Conservation (phyloP, 2,888 invertebrate species). For the Thalpophila matura region DNA sequence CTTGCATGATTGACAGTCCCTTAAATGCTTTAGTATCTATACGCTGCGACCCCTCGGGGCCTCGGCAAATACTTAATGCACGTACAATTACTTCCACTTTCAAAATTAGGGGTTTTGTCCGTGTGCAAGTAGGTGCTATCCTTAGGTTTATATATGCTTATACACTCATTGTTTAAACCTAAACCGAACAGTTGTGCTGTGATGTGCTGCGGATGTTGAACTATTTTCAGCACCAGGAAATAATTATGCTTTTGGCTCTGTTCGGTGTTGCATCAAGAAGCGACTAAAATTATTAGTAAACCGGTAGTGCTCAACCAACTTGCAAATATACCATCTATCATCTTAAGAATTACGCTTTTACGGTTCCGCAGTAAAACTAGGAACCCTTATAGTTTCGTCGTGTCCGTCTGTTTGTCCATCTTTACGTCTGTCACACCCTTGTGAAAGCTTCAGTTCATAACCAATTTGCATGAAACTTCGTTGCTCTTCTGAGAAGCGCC, state of each 20-base stretch:
- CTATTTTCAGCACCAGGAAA: slow-evolving; percentile 43
- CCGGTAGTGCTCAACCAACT: slow-evolving; percentile 24
- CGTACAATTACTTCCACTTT: slow-evolving; percentile 7
- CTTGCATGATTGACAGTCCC: slow-evolving; percentile 24
- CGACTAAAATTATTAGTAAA: slow-evolving; percentile 17
- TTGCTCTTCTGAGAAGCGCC: too few species aligned
- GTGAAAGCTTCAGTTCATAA: too few species aligned
- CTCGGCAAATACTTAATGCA: neutral
- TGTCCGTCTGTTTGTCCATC: too few species aligned
- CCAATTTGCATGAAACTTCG: too few species aligned
- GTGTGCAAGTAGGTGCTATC: neutral
- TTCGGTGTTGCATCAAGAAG: slow-evolving; percentile 2
- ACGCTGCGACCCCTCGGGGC: slow-evolving; percentile 8
- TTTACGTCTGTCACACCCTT: too few species aligned
- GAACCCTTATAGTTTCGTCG: too few species aligned
- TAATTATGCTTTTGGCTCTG: slow-evolving; percentile 26
- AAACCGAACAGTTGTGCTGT: neutral
- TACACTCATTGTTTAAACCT: neutral
- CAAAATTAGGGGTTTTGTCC: neutral
- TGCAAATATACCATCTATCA: slow-evolving; percentile 32
- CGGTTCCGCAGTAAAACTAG: too few species aligned
- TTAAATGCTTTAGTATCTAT: neutral
- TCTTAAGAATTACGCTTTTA: neutral
- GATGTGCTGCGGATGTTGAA: neutral
- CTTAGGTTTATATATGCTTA: neutral